Evolutionary conservation across 2,888 invertebrate genomes (phyloP), one percentile per base, ranked within the genome.

Genomic region (Asteroscopus sphinx): DNA sequence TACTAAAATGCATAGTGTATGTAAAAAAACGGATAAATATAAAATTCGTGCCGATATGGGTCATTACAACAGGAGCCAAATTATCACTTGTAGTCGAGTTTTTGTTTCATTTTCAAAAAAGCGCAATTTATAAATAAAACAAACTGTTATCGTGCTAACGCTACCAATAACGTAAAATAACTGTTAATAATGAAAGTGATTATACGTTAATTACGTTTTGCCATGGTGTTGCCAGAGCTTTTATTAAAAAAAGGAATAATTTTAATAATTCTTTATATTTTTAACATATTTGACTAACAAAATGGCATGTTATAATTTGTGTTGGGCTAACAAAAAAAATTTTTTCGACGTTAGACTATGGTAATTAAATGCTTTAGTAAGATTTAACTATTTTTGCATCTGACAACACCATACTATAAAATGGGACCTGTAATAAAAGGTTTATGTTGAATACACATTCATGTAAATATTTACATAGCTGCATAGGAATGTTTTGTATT

Each of bases 31-130:
- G 21, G 4, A 21, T 6, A 6, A 4, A 21, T 21, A 1, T 3
- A 6, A 21, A 16, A 28, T n/a, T 6, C 2, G 2, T 25, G 21
- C 33, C 17, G 26, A 11, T 12, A 39, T 39, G 48, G 17, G 21
- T 48, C 28, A 47, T 39, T 30, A 9, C 13, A n/a, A 30, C 32
- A 47, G 28, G 12, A 68, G 9, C n/a, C 6, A 11, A 2, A n/a
- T n/a, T n/a, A 49, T 44, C 35, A 52, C 61, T 73, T 60, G 62
- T 32, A 65, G 49, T 51, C 35, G 30, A 67, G 51, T 40, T 54
- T 60, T 75, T 70, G 89, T 88, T 91, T 91, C 91, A 91, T 92
- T 92, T 90, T 92, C 92, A 90, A 91, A 90, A 83, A 74, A 46
- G 48, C 61, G 61, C 64, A 52, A 45, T 63, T 53, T 35, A 54